A percentile compares a stretch with the other conserved stretches of the same genome.
These are phyloP conservation scores for Pogonognathellus flavescens DNA, from an alignment of 1,140 invertebrate species.

Conservation along the genomic window DNA sequence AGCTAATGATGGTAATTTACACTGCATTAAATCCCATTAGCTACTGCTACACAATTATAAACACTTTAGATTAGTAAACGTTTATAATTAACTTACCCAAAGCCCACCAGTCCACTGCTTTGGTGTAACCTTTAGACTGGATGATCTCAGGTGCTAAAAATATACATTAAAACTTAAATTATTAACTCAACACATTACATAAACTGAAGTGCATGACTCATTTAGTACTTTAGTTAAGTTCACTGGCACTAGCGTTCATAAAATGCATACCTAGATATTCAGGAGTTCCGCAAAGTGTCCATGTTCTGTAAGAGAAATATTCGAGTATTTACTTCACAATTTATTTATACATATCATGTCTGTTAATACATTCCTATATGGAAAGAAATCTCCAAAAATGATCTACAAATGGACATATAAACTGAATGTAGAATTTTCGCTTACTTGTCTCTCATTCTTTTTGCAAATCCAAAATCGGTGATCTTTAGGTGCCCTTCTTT, in stretches of 20 bases:
- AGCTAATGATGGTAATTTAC: neutral
- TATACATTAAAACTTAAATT: neutral
- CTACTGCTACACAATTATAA: neutral
- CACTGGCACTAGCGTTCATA: too few species aligned
- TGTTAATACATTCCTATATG: too few species aligned
- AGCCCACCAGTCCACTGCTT: constrained; percentile 98
- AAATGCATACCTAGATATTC: constrained; percentile 75
- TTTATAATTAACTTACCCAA: constrained; percentile 76
- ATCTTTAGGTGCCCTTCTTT: constrained; percentile 95
- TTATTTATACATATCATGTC: too few species aligned
- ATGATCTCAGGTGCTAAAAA: constrained; percentile 91
- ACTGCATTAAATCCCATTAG: neutral
- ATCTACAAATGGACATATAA: too few species aligned
- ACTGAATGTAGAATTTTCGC: neutral
- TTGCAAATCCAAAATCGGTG: constrained; percentile 98
- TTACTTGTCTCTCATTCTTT: constrained; percentile 83
- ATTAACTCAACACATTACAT: neutral
- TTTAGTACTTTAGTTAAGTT: too few species aligned
- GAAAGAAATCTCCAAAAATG: too few species aligned
- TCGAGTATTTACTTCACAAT: neutral
- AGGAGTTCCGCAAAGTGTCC: constrained; percentile 78
- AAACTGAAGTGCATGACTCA: too few species aligned
- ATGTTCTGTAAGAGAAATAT: constrained; percentile 77
- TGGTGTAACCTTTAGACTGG: constrained; percentile 96
- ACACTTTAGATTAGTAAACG: too few species aligned